Evolutionary conservation across 2,888 invertebrate species (phyloP).

Genomic region (Seladonia tumulorum): DNA sequence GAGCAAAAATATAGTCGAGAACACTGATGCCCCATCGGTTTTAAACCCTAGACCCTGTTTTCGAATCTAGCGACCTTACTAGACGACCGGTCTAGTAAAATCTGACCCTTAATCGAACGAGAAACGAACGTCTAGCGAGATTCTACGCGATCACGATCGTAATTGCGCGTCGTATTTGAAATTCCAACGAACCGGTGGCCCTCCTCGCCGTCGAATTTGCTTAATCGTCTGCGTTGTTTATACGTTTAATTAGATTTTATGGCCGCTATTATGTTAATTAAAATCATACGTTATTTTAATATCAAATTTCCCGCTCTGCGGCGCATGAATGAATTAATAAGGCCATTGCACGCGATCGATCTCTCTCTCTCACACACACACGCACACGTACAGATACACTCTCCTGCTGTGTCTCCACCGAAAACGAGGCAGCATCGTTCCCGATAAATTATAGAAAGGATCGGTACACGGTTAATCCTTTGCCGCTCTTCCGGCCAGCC

Average conservation of each 20-base stretch:
- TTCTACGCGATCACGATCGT: background rate
- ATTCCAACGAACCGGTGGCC: background rate
- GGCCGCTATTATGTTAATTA: conserved; percentile 50
- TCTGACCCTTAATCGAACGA: background rate
- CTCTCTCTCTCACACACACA: background rate
- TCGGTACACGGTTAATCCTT: conserved; percentile 14
- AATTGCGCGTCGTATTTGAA: background rate
- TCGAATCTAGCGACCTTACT: no score
- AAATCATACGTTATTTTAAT: conserved; percentile 48
- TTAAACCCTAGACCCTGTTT: no score
- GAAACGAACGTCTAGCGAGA: background rate
- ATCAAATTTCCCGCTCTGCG: conserved; percentile 36
- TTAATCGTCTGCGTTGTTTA: conserved; percentile 29
- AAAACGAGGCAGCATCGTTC: background rate
- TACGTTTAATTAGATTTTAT: conserved; percentile 42
- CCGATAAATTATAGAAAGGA: conserved; percentile 15
- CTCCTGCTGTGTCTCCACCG: background rate
- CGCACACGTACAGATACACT: no score
- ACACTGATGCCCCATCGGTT: no score
- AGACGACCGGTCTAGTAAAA: no score
- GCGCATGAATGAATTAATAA: conserved; percentile 37
- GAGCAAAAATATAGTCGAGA: no score
- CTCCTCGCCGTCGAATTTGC: background rate
- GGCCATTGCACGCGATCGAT: background rate
- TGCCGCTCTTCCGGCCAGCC: background rate